phyloP scores from a whole-genome alignment of 2,113 vertebrate genomes.

The Naja naja region DNA sequence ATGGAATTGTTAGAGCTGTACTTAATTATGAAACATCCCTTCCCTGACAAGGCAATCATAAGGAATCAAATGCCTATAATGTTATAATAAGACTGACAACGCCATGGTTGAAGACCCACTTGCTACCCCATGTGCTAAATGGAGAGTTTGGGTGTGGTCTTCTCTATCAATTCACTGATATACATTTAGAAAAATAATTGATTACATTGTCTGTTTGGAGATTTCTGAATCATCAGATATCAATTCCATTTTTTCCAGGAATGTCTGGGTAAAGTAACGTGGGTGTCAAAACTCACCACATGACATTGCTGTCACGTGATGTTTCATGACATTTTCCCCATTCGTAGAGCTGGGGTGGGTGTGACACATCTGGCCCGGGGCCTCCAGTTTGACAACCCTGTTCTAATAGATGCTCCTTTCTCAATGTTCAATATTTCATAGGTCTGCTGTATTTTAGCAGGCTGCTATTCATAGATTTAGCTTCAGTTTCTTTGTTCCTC shows the following conservation, averaged over 20 bases:
- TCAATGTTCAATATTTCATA: background rate
- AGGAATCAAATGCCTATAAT: background rate
- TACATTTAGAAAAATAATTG: background rate
- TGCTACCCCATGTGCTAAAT: background rate
- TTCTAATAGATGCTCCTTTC: background rate
- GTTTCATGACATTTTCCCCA: no score
- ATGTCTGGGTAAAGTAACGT: background rate
- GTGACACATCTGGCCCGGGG: no score
- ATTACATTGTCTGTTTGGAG: background rate
- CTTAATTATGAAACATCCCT: background rate
- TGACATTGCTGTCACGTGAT: no score
- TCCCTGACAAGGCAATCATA: background rate
- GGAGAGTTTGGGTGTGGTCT: background rate
- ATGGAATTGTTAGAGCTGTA: background rate
- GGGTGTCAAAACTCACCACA: no score
- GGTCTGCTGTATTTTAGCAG: background rate
- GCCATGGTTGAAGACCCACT: background rate
- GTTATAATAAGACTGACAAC: background rate
- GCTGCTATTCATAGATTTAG: background rate
- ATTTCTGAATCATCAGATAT: background rate
- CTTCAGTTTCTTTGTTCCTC: background rate
- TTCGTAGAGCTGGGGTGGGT: no score
- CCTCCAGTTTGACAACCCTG: no score
- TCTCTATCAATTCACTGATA: background rate
- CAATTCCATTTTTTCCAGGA: background rate